Evolutionary conservation across 2,113 vertebrate species (phyloP).

Genomic region (Muscicapa adusta): DNA sequence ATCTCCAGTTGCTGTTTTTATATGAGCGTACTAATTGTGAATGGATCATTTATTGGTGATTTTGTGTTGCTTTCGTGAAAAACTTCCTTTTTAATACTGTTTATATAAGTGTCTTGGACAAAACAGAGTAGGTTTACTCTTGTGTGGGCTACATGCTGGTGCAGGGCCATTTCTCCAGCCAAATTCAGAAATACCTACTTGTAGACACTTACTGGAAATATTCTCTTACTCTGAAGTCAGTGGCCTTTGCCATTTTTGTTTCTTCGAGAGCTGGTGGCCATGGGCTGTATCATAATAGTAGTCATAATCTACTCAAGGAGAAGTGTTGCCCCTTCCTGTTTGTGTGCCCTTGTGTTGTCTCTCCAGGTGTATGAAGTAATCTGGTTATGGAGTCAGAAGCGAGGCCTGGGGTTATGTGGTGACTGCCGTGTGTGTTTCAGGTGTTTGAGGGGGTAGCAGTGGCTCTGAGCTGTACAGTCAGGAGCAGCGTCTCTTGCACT

Average conservation of each 20-base stretch:
- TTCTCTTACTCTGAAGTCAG: background rate
- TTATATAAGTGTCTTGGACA: background rate
- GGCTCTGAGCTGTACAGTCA: background rate
- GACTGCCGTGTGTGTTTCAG: rapidly evolving
- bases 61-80: background rate
- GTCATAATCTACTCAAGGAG: background rate
- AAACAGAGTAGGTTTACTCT: background rate
- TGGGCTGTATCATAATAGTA: background rate
- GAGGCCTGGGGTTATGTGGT: rapidly evolving
- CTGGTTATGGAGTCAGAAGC: background rate
- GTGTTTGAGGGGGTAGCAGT: background rate
- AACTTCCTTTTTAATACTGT: background rate
- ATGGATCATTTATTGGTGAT: background rate
- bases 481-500: background rate
- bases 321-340: background rate
- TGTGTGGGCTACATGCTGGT: background rate
- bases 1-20: background rate
- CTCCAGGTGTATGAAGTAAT: background rate
- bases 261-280: background rate
- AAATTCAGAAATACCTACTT: background rate
- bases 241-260: background rate
- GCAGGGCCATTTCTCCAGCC: background rate
- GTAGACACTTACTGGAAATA: background rate
- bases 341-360: background rate
- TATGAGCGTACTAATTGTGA: background rate